Evolutionary conservation across 2,888 invertebrate genomes (phyloP), one percentile per base, ranked within the genome.

Genomic region (Cyaniris semiargus): DNA sequence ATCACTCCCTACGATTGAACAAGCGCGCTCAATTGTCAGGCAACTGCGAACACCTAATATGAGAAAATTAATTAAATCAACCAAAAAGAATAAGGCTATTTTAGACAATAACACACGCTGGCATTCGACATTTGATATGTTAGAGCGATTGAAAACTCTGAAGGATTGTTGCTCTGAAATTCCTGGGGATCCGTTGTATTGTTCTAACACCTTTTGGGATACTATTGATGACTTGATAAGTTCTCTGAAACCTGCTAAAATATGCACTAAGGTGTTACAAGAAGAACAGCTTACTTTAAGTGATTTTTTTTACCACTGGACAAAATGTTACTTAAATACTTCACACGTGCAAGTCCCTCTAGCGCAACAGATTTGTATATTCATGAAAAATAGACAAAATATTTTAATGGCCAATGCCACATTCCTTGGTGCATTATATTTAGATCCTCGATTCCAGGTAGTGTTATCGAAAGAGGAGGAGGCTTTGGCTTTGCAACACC

Each of bases 91-190:
- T n/a, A 71, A 34, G n/a, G 34, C 21, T 38, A 31, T 38, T 38
- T 71, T 34, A 71, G 31, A 71, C 38, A 38, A 34, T 71, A 31
- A 4, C 34, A 71, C 71, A 71, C 15, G 38, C 34, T 71, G 71
- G 71, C 71, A 71, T 38, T 71, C 71, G 3, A 53, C 53, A 53
- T n/a, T 3, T 53, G 18, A n/a, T 18, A 53, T 53, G 53, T 53
- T 53, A 53, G 53, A 53, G 53, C 53, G n/a, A 53, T 13, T 53
- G 48, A 53, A 53, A 18, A 15, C 53, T 53, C 53, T 53, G 18
- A 53, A 53, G 53, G 18, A 53, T 1, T 53, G 18, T 53, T 53
- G 53, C 53, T 53, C 53, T 53, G 53, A 18, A 53, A 53, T 3
- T 18, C 53, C 53, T 53, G 53, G 18, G 18, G 53, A 18, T 53